Base-by-base conservation (phyloP, 2,888 invertebrate species). In the Unio pictorum region DNA sequence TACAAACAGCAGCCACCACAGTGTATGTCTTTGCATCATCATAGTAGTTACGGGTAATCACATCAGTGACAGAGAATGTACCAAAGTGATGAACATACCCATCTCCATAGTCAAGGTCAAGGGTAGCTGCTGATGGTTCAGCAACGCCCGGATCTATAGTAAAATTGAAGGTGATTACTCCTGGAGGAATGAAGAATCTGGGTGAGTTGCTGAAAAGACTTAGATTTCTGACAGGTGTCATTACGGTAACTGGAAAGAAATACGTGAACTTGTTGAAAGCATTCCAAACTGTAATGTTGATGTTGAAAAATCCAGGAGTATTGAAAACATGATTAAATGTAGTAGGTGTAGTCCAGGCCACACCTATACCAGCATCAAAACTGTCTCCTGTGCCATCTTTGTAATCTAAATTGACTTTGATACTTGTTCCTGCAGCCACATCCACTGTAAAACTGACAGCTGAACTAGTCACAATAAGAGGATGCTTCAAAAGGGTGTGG, bases 71-170 rank as follows among this genome's bases (percentile, higher is more conserved):
- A 61, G 75, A 72, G 69, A 75, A 79, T 18, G 71, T 56, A 4
- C 45, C 8, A n/a, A 69, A 26, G 2, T 23, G 58, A 30, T 73
- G 72, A 5, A 55, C 61, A 34, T 62, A 67, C 8, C 66, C 74
- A 67, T 86, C 83, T 20, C 83, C 85, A 72, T 80, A 85, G 64
- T 79, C 67, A 23, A 87, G 69, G 0, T 58, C 55, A 17, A 80
- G 73, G 2, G 28, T 73, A 17, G 85, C 84, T 23, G 71, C 79
- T 34, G 81, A 82, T 1, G 86, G 86, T 57, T 66, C 45, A 15
- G 66, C n/a, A 6, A 81, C 81, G 8, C 69, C 58, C 5, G 71
- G 30, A 11, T 71, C 60, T 45, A 62, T 65, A 57, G 71, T 17
- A 57, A 55, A 61, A 1, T 34, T 69, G 58, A 79, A 77, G 34